A percentile compares a stretch with the other conserved stretches of the same genome.
These are phyloP conservation scores for Pelecanoides urinatrix DNA, from an alignment of 2,113 vertebrate genomes.

Conservation along the genomic window DNA sequence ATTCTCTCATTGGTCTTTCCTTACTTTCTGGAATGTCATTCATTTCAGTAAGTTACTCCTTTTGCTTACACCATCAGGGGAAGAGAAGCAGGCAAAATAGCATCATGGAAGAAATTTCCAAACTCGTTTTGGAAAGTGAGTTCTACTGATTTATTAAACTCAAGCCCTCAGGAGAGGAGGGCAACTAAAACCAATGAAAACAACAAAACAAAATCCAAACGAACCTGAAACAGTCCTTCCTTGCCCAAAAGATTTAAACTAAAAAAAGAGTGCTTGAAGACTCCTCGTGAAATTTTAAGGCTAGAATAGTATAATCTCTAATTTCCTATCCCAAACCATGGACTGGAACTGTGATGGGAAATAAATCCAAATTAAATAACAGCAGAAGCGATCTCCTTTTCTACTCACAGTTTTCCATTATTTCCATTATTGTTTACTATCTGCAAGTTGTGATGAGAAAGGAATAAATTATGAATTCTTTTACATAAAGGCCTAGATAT, in stretches of 20 bases:
- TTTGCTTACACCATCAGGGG: not conserved
- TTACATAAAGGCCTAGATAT: not conserved
- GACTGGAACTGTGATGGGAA: not conserved
- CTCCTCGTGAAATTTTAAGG: not conserved
- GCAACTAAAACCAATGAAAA: not conserved
- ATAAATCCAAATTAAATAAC: not conserved
- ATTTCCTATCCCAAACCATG: not conserved
- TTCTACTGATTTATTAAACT: not conserved
- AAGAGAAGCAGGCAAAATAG: not conserved
- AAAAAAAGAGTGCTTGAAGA: not conserved
- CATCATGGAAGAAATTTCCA: fast-evolving
- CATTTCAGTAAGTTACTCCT: not conserved
- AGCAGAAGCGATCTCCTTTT: not conserved
- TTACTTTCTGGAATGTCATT: not conserved
- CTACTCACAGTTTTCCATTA: not conserved
- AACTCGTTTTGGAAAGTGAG: not conserved
- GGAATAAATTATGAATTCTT: not conserved
- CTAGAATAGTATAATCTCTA: not conserved
- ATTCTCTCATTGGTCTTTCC: not conserved
- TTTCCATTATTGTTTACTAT: not conserved
- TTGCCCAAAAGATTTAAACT: not conserved
- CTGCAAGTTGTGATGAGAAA: not conserved
- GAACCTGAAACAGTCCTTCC: not conserved
- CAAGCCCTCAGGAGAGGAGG: not conserved
- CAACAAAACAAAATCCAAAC: not conserved